Evolutionary conservation across 2,113 vertebrate genomes (phyloP), one percentile per base, ranked within the genome.

Genomic region (Acinonyx jubatus): DNA sequence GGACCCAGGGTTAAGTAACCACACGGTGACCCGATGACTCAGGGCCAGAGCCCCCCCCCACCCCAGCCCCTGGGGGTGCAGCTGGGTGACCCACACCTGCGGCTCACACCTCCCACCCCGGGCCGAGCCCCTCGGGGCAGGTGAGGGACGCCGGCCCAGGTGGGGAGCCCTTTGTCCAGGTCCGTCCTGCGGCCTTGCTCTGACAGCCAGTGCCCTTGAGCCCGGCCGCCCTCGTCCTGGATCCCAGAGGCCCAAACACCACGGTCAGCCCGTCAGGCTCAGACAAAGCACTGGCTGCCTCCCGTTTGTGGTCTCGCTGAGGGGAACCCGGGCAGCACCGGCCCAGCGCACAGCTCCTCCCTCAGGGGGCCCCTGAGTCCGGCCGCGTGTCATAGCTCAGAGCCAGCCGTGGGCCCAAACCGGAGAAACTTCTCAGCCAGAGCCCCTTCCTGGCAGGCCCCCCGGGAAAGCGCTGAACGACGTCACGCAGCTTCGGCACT

Each of bases 1-100:
- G 3, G 0, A 16, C 36, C 1, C 8, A 0, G 21, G 1, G 16
- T 33, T n/a, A 1, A 87, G 52, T 14, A 25, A 23, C 33, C 52
- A 0, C 74, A 23, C 55, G 4, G 36, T 14, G 41, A 16, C 27
- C 76, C 41, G 14, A 4, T 9, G 9, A 4, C 83, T 36, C 73
- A 3, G 31, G 52, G 14, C 18, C 68, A 45, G 55, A 14, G 23
- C 13, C 65, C 31, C 38, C 38, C 8, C 0, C 66, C 3, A 5
- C 0, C 4, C 7, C 66, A 3, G 5, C 18, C 27, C 10, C 1
- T 0, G 81, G 83, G 19, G 25, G 27, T 21, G 19, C 11, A 7
- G 2, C 18, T 16, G 0, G 0, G 0, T 50, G 68, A 61, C 31
- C 18, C 45, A 1, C 0, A 5, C 33, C 48, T 6, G 4, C 0